Conservation (phyloP, 2,888 invertebrate species). For the Tinea trinotella region DNA sequence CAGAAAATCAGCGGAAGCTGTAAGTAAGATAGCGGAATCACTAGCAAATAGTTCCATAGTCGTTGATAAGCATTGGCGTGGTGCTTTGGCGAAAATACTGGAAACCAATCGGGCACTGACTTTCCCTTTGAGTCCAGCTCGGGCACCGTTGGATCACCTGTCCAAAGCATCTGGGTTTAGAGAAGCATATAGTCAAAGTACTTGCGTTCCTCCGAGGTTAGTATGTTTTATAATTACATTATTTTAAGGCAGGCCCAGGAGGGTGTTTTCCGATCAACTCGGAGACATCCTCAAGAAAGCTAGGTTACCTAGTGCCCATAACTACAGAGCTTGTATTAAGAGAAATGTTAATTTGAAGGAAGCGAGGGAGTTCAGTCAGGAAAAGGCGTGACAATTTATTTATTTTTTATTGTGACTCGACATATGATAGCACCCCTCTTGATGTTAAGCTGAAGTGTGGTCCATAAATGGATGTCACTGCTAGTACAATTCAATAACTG, state of each 20-base stretch:
- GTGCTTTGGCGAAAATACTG: constrained; percentile 73
- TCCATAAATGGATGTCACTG: too few species aligned
- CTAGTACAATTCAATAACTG: neutral
- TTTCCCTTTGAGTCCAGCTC: constrained; percentile 69
- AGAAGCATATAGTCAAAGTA: constrained; percentile 77
- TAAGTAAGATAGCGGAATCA: constrained; percentile 30
- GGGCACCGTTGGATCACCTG: constrained; percentile 78
- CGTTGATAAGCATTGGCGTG: constrained; percentile 54
- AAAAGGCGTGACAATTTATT: too few species aligned
- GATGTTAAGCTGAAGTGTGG: too few species aligned
- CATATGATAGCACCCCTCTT: too few species aligned
- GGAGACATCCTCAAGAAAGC: too few species aligned
- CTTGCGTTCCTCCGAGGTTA: constrained; percentile 77
- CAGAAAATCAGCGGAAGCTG: constrained; percentile 51
- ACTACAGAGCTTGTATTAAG: too few species aligned
- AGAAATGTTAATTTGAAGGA: too few species aligned
- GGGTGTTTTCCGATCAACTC: too few species aligned
- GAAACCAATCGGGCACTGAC: constrained; percentile 71
- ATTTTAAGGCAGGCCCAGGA: too few species aligned
- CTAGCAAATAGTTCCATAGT: constrained; percentile 32
- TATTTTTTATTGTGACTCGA: too few species aligned
- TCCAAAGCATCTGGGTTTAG: constrained; percentile 74
- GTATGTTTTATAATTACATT: neutral
- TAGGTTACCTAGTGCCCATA: too few species aligned
- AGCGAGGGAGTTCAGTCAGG: too few species aligned